These are phyloP conservation scores for Tiaroga cobitis DNA, from an alignment of 2,797 vertebrate genomes.

Conservation along the genomic window DNA sequence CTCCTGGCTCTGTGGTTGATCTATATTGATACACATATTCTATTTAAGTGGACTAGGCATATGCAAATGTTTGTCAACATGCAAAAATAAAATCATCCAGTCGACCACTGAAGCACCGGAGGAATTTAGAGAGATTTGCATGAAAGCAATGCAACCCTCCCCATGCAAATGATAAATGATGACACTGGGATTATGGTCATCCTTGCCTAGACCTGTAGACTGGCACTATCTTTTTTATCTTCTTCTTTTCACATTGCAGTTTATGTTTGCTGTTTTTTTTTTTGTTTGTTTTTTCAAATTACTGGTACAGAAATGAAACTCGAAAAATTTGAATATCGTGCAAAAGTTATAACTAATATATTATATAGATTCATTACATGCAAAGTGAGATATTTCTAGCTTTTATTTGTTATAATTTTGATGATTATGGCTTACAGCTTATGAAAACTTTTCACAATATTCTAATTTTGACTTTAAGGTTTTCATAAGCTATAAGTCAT, in stretches of 20 bases:
- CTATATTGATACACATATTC: constrained; percentile 26
- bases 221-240: too few relatives aligned
- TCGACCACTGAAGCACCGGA: background rate
- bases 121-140: constrained; percentile 25
- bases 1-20: background rate
- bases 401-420: too few relatives aligned
- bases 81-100: constrained; percentile 19
- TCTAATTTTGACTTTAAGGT: too few relatives aligned
- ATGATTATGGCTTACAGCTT: too few relatives aligned
- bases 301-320: too few relatives aligned
- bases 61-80: constrained; percentile 29
- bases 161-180: constrained; percentile 27
- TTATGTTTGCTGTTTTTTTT: background rate
- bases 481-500: too few relatives aligned
- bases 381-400: too few relatives aligned
- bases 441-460: too few relatives aligned
- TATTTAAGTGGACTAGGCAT: background rate
- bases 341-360: too few relatives aligned
- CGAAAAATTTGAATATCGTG: too few relatives aligned
- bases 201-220: background rate
- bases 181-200: background rate
- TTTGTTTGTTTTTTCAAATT: background rate
- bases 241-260: background rate
- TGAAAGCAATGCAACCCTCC: background rate
- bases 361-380: too few relatives aligned